Conservation (phyloP, 92 coral and sea anemone genomes). For the Parazoanthus atlanticus region DNA sequence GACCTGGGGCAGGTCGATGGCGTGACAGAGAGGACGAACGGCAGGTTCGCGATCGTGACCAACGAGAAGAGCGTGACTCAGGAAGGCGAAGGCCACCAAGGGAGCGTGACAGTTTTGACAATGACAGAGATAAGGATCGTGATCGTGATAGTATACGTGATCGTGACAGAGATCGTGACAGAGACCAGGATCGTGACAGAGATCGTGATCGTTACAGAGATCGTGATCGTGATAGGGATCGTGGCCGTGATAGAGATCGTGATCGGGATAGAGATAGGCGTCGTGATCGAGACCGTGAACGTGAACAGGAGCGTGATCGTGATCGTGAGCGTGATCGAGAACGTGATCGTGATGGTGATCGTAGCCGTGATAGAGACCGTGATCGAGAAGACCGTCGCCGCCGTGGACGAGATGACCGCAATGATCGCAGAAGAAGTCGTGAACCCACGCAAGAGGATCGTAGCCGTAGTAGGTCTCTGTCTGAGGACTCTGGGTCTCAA, state of each 20-base stretch:
- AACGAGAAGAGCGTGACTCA: slow-evolving; percentile 49
- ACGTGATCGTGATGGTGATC: slow-evolving; percentile 51
- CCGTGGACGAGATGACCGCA: slow-evolving; percentile 56
- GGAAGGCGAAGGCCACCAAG: slow-evolving; percentile 20
- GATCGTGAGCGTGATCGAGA: slow-evolving; percentile 65
- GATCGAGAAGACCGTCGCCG: slow-evolving; percentile 64
- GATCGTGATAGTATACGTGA: slow-evolving; percentile 34
- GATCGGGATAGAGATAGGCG: slow-evolving; percentile 56
- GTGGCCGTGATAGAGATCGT: slow-evolving; percentile 46
- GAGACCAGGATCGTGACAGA: slow-evolving; percentile 32
- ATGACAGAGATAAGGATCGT: slow-evolving; percentile 41
- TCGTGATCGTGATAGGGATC: slow-evolving; percentile 15
- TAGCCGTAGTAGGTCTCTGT: slow-evolving; percentile 26
- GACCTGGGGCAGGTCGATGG: slow-evolving; percentile 53
- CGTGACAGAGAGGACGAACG: slow-evolving; percentile 44
- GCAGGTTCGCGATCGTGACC: slow-evolving; percentile 53
- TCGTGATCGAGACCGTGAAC: slow-evolving; percentile 61
- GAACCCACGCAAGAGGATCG: slow-evolving; percentile 57
- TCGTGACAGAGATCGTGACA: slow-evolving; percentile 53
- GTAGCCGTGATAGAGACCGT: slow-evolving; percentile 65
- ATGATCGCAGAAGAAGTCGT: slow-evolving; percentile 51
- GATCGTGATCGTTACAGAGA: slow-evolving; percentile 47
- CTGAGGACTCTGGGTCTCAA: slow-evolving; percentile 32
- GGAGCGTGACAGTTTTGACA: slow-evolving; percentile 61
- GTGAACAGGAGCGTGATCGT: slow-evolving; percentile 46